phyloP scores from a whole-genome alignment of 2,888 invertebrate genomes.

The Dexiosoma caninum region DNA sequence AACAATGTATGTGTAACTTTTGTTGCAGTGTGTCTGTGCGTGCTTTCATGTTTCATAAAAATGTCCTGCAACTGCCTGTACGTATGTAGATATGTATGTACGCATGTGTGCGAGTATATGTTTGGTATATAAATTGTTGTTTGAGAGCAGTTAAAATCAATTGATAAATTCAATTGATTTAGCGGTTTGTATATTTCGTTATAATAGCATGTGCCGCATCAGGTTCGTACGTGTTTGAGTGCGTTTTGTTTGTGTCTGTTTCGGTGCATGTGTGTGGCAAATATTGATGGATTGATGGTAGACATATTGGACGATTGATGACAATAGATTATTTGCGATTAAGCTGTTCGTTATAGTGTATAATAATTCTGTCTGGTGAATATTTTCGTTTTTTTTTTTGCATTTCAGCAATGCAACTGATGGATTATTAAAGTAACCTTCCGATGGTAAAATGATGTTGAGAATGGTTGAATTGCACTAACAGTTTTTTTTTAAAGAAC shows the following conservation, averaged over 20 bases:
- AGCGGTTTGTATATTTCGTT: constrained; percentile 70
- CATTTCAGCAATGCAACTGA: constrained; percentile 24
- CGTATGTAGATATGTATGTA: background rate
- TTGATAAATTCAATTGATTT: constrained; percentile 77
- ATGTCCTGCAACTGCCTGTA: background rate
- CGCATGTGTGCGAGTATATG: constrained; percentile 2
- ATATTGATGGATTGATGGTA: constrained; percentile 73
- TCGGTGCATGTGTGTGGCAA: constrained; percentile 7
- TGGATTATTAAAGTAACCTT: constrained; percentile 38
- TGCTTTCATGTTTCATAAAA: background rate
- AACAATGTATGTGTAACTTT: constrained; percentile 9
- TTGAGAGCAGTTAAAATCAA: constrained; percentile 75
- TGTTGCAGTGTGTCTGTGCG: background rate
- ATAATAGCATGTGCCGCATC: constrained; percentile 19
- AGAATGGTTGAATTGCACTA: no score
- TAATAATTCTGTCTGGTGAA: constrained; percentile 51
- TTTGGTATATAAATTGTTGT: constrained; percentile 17
- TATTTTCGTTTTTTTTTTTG: constrained; percentile 59
- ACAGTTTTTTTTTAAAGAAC: no score
- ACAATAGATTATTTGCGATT: constrained; percentile 65
- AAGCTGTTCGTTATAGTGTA: constrained; percentile 54
- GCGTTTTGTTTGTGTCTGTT: background rate
- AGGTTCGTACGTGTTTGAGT: background rate
- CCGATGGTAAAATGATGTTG: no score
- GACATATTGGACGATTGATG: constrained; percentile 71